These are phyloP conservation scores for Eutolmus rufibarbis DNA, from an alignment of 2,888 invertebrate species.

Conservation along the genomic window DNA sequence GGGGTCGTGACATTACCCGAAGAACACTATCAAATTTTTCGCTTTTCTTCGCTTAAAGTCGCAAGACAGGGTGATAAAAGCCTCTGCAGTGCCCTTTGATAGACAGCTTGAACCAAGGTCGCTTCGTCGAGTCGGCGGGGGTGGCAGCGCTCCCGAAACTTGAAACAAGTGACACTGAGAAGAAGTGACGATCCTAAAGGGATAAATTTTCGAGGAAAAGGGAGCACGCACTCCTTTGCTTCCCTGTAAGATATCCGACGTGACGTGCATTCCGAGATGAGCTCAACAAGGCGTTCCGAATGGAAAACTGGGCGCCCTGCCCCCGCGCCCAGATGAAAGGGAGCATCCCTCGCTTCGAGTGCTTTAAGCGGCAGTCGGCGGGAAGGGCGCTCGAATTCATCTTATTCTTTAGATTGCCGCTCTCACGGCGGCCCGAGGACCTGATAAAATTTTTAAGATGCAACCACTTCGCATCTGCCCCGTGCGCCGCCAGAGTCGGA, in stretches of 20 bases:
- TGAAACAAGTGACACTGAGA: slow-evolving; percentile 27
- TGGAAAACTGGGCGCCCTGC: neutral
- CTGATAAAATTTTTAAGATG: slow-evolving; percentile 21
- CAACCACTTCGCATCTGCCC: neutral
- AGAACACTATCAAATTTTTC: slow-evolving; percentile 5
- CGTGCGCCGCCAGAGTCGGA: neutral
- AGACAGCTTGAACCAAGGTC: neutral
- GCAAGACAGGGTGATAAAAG: neutral
- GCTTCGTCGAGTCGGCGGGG: neutral
- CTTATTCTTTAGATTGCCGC: neutral
- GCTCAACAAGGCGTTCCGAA: neutral
- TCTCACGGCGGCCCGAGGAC: neutral
- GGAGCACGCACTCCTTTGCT: neutral
- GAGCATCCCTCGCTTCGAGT: neutral
- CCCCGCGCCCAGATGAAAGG: neutral
- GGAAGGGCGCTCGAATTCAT: neutral
- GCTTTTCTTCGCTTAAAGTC: neutral
- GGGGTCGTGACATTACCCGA: slow-evolving; percentile 8
- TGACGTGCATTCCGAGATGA: slow-evolving; percentile 24
- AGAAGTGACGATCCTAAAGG: neutral
- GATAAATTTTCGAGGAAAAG: neutral
- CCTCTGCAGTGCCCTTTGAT: neutral
- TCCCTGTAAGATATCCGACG: slow-evolving; percentile 25
- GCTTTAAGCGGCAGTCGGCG: neutral
- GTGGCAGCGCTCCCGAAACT: neutral